phyloP scores from a whole-genome alignment of 2,797 vertebrate species.

The Nothura maculosa region DNA sequence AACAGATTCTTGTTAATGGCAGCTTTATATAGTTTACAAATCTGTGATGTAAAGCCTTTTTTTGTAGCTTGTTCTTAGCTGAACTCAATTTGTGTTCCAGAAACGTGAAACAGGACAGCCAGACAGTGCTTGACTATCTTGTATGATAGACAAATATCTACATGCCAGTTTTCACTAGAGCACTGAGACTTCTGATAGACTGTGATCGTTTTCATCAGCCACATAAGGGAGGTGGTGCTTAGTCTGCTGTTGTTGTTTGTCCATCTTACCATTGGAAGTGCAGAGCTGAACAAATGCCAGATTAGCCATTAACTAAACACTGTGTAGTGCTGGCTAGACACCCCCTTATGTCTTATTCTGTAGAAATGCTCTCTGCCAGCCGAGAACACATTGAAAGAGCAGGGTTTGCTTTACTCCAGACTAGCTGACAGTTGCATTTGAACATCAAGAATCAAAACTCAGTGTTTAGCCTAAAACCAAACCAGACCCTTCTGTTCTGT shows the following conservation, averaged over 20 bases:
- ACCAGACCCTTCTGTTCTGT: background rate
- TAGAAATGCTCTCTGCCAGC: constrained; percentile 36
- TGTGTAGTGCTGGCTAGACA: background rate
- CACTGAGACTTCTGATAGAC: constrained; percentile 15
- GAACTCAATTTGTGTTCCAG: background rate
- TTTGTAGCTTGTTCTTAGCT: constrained; percentile 9
- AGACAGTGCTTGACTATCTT: background rate
- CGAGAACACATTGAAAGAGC: constrained; percentile 36
- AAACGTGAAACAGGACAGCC: constrained; percentile 3
- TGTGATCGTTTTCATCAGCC: background rate
- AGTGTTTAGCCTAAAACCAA: constrained; percentile 46
- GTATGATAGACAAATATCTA: constrained; percentile 42
- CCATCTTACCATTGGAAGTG: constrained; percentile 17
- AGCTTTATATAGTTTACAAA: background rate
- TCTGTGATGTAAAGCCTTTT: background rate
- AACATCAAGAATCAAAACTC: constrained; percentile 10
- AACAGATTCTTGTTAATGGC: background rate
- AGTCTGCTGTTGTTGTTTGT: background rate
- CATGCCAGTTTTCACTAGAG: constrained; percentile 10
- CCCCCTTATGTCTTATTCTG: background rate
- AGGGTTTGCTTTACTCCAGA: background rate
- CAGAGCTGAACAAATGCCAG: constrained; percentile 26
- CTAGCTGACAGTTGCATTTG: constrained; percentile 22
- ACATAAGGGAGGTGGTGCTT: constrained; percentile 5
- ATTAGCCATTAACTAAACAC: constrained; percentile 32